Conservation (phyloP, 2,113 vertebrate genomes). For the Phoenicopterus ruber region DNA sequence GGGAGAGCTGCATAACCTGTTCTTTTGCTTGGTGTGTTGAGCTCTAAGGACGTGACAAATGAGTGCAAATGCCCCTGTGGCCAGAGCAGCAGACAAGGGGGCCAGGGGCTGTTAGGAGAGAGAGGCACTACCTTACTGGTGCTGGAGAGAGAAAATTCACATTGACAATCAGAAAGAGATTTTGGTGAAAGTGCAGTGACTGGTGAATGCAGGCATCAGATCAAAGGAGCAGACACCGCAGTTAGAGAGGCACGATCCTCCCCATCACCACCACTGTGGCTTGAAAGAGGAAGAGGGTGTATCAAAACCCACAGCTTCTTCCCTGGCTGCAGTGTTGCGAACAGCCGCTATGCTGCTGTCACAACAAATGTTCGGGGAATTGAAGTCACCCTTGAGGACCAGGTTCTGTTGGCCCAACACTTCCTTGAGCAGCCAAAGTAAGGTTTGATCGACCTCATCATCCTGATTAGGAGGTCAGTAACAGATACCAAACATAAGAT, state of each 20-base stretch:
- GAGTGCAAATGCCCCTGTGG: neutral
- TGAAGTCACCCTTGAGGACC: neutral
- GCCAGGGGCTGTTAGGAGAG: neutral
- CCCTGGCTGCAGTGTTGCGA: neutral
- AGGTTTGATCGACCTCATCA: neutral
- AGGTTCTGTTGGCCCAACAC: neutral
- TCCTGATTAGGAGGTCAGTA: neutral
- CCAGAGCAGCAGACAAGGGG: neutral
- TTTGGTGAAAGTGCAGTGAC: neutral
- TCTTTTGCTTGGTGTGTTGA: neutral
- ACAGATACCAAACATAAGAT: neutral
- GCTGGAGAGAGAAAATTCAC: neutral
- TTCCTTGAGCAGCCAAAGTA: neutral
- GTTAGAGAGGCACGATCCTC: neutral
- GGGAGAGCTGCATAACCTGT: neutral
- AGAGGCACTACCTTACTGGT: neutral
- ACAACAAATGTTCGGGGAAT: accelerated
- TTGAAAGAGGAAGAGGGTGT: neutral
- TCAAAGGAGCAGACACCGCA: neutral
- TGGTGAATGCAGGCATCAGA: neutral
- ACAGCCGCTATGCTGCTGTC: neutral
- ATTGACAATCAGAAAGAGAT: neutral
- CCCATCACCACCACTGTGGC: accelerated
- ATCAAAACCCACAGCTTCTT: neutral
- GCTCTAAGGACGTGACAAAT: neutral